Evolutionary conservation across 1,140 invertebrate species (phyloP), one percentile per base, ranked within the genome.

Genomic region (Papilio machaon): DNA sequence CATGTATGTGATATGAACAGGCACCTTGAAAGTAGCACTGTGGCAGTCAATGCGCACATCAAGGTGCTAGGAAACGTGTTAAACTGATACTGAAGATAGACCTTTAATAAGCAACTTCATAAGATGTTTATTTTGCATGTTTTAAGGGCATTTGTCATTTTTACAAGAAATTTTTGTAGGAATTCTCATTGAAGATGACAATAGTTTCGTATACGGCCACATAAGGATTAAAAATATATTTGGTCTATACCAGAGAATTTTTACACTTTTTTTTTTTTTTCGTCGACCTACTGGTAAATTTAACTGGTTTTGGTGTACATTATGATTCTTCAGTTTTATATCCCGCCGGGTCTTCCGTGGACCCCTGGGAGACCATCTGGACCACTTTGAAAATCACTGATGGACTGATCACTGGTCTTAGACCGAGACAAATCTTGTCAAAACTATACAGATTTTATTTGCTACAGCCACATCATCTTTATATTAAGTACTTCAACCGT

Each of bases 11-110:
- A 58, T 77, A 23, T 77, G 30, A 38, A 30, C 19, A 23, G 10
- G 10, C 52, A 23, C 76, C 76, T 60, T 58, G 23, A 60, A n/a
- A 78, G 76, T 60, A 54, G 54, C 76, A 78, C 35, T 19, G 54
- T 19, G 17, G 38, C 35, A 43, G 35, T 78, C 76, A 64, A 78
- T 78, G 54, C 49, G 76, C 35, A 17, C 35, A 54, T 38, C 76
- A 67, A 52, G 23, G 67, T 74, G 84, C 81, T 54, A 88, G 87
- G 88, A 87, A 87, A 87, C 81, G 70, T 83, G 64, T 85, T 82
- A 82, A 85, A 80, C 70, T 82, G 79, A 81, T 86, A 78, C 84
- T 82, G 84, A 86, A 87, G 87, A 84, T 82, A 23, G 49, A 38
- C 64, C 64, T 70, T 70, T 30, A 35, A 0, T 70, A 70, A 30